phyloP scores from a whole-genome alignment of 2,888 invertebrate genomes.

The Orgyia antiqua region DNA sequence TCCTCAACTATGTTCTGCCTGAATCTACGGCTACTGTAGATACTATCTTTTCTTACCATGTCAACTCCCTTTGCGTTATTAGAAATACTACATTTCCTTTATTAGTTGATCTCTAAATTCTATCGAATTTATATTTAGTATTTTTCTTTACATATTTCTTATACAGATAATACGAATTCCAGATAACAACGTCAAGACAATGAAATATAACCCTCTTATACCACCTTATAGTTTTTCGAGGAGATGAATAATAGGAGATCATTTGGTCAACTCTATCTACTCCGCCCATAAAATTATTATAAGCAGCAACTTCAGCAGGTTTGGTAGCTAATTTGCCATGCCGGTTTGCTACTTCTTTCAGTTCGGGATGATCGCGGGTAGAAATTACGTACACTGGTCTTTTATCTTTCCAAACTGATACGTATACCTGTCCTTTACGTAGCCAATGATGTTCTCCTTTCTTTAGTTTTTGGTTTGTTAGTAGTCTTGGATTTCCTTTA shows the following conservation, averaged over 20 bases:
- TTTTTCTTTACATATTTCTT: background rate
- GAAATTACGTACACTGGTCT: conserved; percentile 9
- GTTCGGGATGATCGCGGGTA: conserved; percentile 2
- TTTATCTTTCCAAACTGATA: conserved; percentile 12
- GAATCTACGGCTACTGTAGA: too few species aligned
- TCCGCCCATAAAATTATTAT: conserved; percentile 16
- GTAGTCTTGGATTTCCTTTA: conserved; percentile 10
- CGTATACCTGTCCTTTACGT: conserved; percentile 8
- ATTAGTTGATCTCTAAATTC: background rate
- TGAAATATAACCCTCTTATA: conserved; percentile 7
- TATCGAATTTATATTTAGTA: background rate
- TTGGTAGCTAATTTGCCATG: conserved; percentile 1
- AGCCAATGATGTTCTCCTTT: conserved; percentile 10
- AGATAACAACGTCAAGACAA: background rate
- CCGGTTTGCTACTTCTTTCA: background rate
- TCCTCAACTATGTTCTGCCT: too few species aligned
- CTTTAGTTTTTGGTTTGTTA: conserved; percentile 8
- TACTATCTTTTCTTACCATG: background rate
- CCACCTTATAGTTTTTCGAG: conserved; percentile 8
- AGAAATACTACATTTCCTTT: conserved; percentile 5
- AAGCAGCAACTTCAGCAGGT: conserved; percentile 11
- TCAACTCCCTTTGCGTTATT: background rate
- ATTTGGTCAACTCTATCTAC: conserved; percentile 10
- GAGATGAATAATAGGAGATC: conserved; percentile 11
- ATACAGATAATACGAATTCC: conserved; percentile 1